Evolutionary conservation across 2,888 invertebrate genomes (phyloP).

Genomic region (Drosophila rellima): DNA sequence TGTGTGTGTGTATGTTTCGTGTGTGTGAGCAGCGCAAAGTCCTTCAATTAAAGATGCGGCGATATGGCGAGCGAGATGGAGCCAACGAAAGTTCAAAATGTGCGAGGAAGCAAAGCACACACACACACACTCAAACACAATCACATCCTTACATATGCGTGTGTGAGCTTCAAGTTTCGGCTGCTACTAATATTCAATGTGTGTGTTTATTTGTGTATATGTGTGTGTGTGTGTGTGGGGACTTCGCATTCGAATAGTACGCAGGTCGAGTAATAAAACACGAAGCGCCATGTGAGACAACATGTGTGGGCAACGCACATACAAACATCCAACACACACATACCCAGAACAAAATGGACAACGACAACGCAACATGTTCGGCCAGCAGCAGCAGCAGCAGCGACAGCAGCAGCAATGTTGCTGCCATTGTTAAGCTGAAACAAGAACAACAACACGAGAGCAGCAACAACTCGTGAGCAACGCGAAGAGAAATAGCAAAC

Average conservation of each 20-base stretch:
- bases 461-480: slow-evolving; percentile 13
- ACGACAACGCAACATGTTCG: slow-evolving; percentile 79
- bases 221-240: slow-evolving; percentile 46
- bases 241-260: slow-evolving; percentile 72
- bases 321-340: slow-evolving; percentile 23
- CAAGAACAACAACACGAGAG: slow-evolving; percentile 22
- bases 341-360: slow-evolving; percentile 57
- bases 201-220: slow-evolving; percentile 34
- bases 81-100: slow-evolving; percentile 80
- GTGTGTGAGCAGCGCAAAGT: slow-evolving; percentile 75
- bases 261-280: slow-evolving; percentile 81
- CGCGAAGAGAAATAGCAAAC: slow-evolving; percentile 9
- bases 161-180: slow-evolving; percentile 49
- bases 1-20: slow-evolving; percentile 22
- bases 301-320: slow-evolving; percentile 58
- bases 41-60: slow-evolving; percentile 81
- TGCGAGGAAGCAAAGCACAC: slow-evolving; percentile 67
- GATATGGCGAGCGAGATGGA: slow-evolving; percentile 75
- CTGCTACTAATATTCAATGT: slow-evolving; percentile 57
- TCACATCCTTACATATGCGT: slow-evolving; percentile 17
- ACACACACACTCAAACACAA: slow-evolving; percentile 19
- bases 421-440: slow-evolving; percentile 65
- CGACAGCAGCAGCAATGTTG: slow-evolving; percentile 45
- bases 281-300: slow-evolving; percentile 74
- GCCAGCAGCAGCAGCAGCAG: slow-evolving; percentile 59